Conservation (phyloP, 53 echinoderm and acorn worm species). For the Astropecten irregularis region DNA sequence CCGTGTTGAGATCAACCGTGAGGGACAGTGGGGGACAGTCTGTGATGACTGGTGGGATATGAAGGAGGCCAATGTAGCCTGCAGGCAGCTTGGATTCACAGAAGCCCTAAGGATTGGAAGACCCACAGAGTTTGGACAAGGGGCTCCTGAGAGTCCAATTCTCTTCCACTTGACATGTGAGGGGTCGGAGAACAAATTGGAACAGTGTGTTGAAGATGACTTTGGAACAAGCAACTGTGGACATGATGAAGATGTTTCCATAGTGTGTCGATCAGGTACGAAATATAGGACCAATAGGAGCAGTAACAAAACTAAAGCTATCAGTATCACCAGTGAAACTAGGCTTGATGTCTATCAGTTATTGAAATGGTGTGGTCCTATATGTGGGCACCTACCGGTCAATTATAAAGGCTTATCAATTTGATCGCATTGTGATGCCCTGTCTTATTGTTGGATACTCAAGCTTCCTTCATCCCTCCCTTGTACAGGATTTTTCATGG, state of each 20-base stretch:
- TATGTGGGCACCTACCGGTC: too few species aligned
- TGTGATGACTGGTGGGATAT: neutral
- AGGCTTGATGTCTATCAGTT: too few species aligned
- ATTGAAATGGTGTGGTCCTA: too few species aligned
- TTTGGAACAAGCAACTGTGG: neutral
- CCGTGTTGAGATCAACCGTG: slow-evolving; percentile 5
- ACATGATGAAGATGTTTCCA: slow-evolving; percentile 9
- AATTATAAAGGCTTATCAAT: too few species aligned
- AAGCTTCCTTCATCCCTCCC: too few species aligned
- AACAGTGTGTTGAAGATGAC: neutral
- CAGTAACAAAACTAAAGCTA: neutral
- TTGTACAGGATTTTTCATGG: too few species aligned
- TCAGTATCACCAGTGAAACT: too few species aligned
- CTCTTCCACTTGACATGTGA: neutral
- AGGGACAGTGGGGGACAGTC: slow-evolving; percentile 32
- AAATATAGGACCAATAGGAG: too few species aligned
- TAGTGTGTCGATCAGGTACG: too few species aligned
- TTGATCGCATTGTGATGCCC: too few species aligned
- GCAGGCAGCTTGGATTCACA: slow-evolving; percentile 22
- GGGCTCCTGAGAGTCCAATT: neutral
- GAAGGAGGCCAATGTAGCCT: slow-evolving; percentile 18
- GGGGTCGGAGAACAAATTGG: neutral
- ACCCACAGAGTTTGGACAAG: slow-evolving; percentile 45
- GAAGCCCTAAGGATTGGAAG: neutral
- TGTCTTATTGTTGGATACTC: too few species aligned